Conservation (phyloP, 2,113 vertebrate species). For the Xenopus laevis region DNA sequence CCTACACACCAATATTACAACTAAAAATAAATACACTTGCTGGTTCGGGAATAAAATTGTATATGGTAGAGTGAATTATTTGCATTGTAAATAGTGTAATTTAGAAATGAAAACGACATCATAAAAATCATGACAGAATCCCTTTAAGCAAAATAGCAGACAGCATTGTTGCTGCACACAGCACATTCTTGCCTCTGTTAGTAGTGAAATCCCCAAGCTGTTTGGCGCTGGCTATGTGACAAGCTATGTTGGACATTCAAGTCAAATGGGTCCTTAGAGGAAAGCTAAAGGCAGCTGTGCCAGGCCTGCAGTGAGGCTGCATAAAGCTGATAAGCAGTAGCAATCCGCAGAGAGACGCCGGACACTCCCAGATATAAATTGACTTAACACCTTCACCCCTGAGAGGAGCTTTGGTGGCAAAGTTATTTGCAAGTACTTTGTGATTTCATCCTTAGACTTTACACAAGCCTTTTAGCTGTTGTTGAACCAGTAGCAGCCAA, state of each 20-base stretch:
- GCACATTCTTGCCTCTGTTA: slow-evolving; percentile 6
- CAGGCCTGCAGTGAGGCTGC: slow-evolving; percentile 41
- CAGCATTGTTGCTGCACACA: no score
- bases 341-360: slow-evolving; percentile 32
- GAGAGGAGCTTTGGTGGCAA: slow-evolving; percentile 38
- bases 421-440: slow-evolving; percentile 20
- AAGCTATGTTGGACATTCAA: slow-evolving; percentile 29
- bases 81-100: no score
- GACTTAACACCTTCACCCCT: slow-evolving; percentile 44
- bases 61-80: no score
- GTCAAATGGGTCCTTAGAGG: slow-evolving; percentile 38
- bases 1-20: no score
- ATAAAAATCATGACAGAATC: no score
- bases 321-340: slow-evolving; percentile 38
- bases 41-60: no score
- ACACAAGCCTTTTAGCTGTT: background rate
- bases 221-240: slow-evolving; percentile 30
- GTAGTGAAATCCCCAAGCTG: slow-evolving; percentile 35
- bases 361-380: slow-evolving; percentile 43
- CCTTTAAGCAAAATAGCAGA: no score
- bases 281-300: slow-evolving; percentile 33
- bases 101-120: no score
- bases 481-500: background rate
- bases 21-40: no score
- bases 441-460: slow-evolving; percentile 28